Percentiles rank a stretch among this genome's conserved stretches.
phyloP scores from a whole-genome alignment of 2,797 vertebrate species.

The Platyrinchus mystaceus region DNA sequence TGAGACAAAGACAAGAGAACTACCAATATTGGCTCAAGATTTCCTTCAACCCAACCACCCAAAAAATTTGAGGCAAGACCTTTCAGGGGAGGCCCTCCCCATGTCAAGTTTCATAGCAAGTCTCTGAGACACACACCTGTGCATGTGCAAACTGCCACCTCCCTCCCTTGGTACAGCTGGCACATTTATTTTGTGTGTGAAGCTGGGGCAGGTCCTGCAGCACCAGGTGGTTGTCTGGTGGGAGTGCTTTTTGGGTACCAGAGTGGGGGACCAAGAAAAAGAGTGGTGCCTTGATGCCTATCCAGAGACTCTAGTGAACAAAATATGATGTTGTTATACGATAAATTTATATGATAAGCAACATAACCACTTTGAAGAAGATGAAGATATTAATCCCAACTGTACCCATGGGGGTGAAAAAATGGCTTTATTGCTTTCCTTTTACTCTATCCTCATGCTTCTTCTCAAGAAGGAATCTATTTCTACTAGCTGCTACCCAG shows the following conservation, averaged over 20 bases:
- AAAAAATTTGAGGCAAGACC: background rate
- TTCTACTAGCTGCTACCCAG: background rate
- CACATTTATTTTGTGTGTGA: background rate
- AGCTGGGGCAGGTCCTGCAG: background rate
- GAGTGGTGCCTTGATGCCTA: background rate
- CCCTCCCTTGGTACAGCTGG: background rate
- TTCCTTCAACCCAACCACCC: background rate
- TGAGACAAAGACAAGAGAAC: background rate
- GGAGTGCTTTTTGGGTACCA: background rate
- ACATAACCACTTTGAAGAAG: background rate
- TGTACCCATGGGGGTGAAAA: background rate
- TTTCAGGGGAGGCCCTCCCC: background rate
- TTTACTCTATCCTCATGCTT: background rate
- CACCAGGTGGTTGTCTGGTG: rapidly evolving
- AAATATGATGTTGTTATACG: background rate
- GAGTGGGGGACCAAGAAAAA: background rate
- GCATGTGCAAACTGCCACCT: background rate
- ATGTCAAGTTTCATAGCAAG: background rate
- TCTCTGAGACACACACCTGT: background rate
- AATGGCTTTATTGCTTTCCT: background rate
- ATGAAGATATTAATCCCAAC: background rate
- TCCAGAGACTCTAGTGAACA: background rate
- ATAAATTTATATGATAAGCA: background rate
- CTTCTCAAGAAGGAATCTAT: background rate
- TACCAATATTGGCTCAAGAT: background rate